Evolutionary conservation across 2,888 invertebrate species (phyloP), one percentile per base, ranked within the genome.

Genomic region (Resseliella maxima): DNA sequence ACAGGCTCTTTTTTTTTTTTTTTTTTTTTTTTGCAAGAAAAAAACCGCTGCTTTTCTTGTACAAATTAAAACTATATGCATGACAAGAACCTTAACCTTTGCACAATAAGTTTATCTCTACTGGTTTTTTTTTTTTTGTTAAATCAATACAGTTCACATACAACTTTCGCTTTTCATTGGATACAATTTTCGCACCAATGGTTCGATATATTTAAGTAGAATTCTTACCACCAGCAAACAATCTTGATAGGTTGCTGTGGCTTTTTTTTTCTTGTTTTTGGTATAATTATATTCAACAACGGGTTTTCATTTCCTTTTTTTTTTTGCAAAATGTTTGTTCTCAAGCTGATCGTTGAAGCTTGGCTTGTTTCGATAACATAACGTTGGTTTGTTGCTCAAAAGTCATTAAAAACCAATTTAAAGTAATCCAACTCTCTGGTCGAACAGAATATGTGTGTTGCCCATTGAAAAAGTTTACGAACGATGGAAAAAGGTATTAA

Each of bases 321-420:
- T 8, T 41, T 41, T 5, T 41, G 41, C 41, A 41, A 8, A 12
- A 41, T 41, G 5, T 21, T 59, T 59, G 59, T 27, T 27, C 6
- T 59, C 15, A 72, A 15, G 31, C 31, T 31, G 72, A 18, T 2
- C 72, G 35, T 12, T 35, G 0, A 15, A 15, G 15, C 31, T 72
- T 3, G 8, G 0, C 46, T 15, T 50, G 59, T 24, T 6, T 15
- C 21, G 50, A 10, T 24, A 72, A 15, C 31, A 72, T 12, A 35
- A 72, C 72, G 10, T 35, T 31, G 72, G 3, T 15, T 72, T 18
- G 72, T 35, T 31, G 31, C 15, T 72, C 31, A 72, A 72, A 72
- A 72, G 72, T 72, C 72, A 72, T 72, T 72, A 72, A 72, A 72
- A 31, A 72, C 72, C 72, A 72, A 72, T 72, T 72, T 72, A 10